A percentile compares a stretch with the other conserved stretches of the same genome.
phyloP scores from a whole-genome alignment of 1,140 invertebrate genomes.

The Apis cerana region DNA sequence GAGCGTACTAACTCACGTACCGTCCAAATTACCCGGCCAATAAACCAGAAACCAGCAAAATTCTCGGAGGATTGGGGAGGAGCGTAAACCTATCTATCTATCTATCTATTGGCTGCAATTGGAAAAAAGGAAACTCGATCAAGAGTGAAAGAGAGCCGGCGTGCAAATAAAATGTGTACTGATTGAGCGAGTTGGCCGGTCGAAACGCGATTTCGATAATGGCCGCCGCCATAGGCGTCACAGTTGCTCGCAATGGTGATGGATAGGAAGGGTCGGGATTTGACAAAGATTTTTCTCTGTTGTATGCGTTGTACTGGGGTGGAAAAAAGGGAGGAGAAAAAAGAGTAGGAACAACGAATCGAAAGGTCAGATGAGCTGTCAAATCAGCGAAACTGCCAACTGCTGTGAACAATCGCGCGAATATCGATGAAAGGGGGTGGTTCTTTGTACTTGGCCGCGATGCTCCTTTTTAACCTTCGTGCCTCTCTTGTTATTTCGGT shows the following conservation, averaged over 20 bases:
- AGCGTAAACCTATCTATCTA: background rate
- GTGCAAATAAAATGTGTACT: slow-evolving; percentile 36
- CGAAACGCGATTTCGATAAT: slow-evolving; percentile 30
- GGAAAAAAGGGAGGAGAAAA: slow-evolving; percentile 19
- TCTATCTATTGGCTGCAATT: too few relatives aligned
- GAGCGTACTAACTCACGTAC: too few relatives aligned
- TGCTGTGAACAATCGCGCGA: slow-evolving; percentile 57
- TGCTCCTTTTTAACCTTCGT: slow-evolving; percentile 33
- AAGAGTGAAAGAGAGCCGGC: background rate
- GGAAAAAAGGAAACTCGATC: background rate
- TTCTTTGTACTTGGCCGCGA: slow-evolving; percentile 44
- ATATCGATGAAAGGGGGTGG: slow-evolving; percentile 53
- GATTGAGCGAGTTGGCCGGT: slow-evolving; percentile 16
- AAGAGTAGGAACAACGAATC: slow-evolving; percentile 59
- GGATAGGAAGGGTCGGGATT: background rate
- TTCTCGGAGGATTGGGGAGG: too few relatives aligned
- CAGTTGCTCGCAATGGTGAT: slow-evolving; percentile 42
- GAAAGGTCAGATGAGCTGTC: slow-evolving; percentile 63
- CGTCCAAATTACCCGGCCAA: too few relatives aligned
- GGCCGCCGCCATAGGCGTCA: too few relatives aligned
- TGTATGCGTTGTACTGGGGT: background rate
- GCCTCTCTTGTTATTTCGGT: slow-evolving; percentile 39
- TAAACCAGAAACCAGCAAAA: too few relatives aligned
- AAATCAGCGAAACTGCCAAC: slow-evolving; percentile 62
- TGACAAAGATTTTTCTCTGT: slow-evolving; percentile 27